Conservation (phyloP, 2,113 vertebrate genomes). For the Eretmochelys imbricata region DNA sequence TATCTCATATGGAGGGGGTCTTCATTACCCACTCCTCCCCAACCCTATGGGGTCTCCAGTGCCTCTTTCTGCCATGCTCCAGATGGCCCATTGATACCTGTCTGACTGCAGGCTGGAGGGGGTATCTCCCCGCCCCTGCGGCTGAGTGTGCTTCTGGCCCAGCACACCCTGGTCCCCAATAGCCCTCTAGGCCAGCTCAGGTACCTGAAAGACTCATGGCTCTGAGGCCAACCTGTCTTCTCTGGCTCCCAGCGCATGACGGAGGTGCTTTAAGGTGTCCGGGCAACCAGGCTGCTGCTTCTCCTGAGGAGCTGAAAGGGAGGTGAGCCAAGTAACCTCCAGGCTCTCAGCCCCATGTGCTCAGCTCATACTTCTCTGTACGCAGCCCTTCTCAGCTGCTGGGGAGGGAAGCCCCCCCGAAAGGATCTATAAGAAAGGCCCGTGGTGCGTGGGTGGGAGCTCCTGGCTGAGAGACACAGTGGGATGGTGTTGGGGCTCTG, state of each 20-base stretch:
- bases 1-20: neutral
- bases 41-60: too few species aligned
- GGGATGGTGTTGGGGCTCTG: neutral
- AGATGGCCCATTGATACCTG: too few species aligned
- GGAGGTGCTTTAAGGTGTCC: neutral
- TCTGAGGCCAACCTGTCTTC: neutral
- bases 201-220: neutral
- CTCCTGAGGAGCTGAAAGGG: neutral
- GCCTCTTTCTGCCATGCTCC: too few species aligned
- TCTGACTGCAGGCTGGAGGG: too few species aligned
- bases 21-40: neutral
- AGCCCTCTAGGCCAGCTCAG: neutral
- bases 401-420: too few species aligned
- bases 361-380: neutral
- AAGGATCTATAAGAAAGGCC: neutral
- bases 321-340: neutral
- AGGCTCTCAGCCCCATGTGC: neutral
- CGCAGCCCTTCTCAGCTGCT: too few species aligned
- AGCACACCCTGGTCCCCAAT: too few species aligned
- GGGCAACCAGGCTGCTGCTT: neutral
- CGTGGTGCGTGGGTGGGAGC: neutral
- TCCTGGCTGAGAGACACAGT: neutral
- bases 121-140: too few species aligned
- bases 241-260: neutral
- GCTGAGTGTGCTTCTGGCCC: too few species aligned